Conservation (phyloP, 2,888 invertebrate species). For the Ctena decussata region DNA sequence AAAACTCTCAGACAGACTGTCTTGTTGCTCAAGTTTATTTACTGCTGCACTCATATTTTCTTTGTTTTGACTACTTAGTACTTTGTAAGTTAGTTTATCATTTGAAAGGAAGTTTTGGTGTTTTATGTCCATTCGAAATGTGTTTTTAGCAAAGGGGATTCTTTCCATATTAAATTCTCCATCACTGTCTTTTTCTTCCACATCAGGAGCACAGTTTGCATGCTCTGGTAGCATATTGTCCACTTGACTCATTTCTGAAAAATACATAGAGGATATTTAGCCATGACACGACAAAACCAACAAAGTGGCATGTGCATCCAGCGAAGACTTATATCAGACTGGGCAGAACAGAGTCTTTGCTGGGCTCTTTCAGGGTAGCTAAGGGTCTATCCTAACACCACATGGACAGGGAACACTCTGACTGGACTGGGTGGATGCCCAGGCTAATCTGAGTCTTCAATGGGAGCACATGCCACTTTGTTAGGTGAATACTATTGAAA, state of each 20-base stretch:
- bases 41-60: constrained; percentile 46
- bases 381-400: too few species aligned
- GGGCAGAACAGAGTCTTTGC: too few species aligned
- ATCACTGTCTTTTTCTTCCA: constrained; percentile 67
- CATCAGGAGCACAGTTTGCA: constrained; percentile 54
- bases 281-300: too few species aligned
- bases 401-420: too few species aligned
- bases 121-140: constrained; percentile 59
- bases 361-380: too few species aligned
- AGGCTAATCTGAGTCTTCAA: too few species aligned
- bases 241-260: constrained; percentile 75
- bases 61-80: constrained; percentile 59
- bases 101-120: neutral
- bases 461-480: too few species aligned
- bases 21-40: neutral
- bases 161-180: constrained; percentile 67
- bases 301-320: too few species aligned
- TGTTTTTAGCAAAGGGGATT: constrained; percentile 73
- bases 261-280: neutral
- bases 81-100: constrained; percentile 21
- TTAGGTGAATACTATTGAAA: too few species aligned
- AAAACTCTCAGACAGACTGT: neutral
- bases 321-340: too few species aligned
- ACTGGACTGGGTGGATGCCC: too few species aligned
- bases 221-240: constrained; percentile 66